Evolutionary conservation across 2,797 vertebrate genomes (phyloP).

Genomic region (Synaphobranchus kaupii): DNA sequence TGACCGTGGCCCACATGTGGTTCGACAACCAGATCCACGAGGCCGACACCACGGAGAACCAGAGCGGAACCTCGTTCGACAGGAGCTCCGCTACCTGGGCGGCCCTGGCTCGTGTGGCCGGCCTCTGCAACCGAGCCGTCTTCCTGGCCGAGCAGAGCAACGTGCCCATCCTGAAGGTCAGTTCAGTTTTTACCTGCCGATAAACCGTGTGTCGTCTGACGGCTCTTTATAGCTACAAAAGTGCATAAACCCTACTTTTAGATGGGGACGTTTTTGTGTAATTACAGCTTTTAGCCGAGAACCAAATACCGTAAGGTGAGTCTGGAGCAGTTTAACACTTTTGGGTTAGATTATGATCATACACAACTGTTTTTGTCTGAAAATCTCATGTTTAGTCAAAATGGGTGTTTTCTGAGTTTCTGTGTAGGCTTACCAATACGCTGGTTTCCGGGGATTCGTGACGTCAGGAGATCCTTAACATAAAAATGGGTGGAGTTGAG

Average conservation of each 20-base stretch:
- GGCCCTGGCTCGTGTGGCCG: conserved; percentile 84
- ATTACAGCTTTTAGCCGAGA: neutral
- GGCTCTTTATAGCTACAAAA: neutral
- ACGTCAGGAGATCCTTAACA: too few relatives aligned
- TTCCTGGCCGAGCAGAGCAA: conserved; percentile 89
- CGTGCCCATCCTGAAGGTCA: conserved; percentile 90
- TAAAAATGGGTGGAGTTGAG: too few relatives aligned
- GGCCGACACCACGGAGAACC: conserved; percentile 89
- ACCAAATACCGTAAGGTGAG: neutral
- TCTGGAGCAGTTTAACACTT: neutral
- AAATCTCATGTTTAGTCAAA: too few relatives aligned
- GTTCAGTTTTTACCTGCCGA: too few relatives aligned
- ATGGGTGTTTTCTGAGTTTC: too few relatives aligned
- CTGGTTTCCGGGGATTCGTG: too few relatives aligned
- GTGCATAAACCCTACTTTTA: neutral
- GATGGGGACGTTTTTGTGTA: neutral
- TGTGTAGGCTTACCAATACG: too few relatives aligned
- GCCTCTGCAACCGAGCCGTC: conserved; percentile 93
- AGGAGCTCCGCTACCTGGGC: conserved; percentile 88
- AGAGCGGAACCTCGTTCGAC: conserved; percentile 92
- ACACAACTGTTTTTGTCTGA: too few relatives aligned
- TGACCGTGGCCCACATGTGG: conserved; percentile 94
- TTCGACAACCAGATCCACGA: conserved; percentile 94
- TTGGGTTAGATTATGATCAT: too few relatives aligned
- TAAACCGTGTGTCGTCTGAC: neutral